Base-by-base conservation (phyloP, 2,888 invertebrate species). In the Drosophila tanythrix region DNA sequence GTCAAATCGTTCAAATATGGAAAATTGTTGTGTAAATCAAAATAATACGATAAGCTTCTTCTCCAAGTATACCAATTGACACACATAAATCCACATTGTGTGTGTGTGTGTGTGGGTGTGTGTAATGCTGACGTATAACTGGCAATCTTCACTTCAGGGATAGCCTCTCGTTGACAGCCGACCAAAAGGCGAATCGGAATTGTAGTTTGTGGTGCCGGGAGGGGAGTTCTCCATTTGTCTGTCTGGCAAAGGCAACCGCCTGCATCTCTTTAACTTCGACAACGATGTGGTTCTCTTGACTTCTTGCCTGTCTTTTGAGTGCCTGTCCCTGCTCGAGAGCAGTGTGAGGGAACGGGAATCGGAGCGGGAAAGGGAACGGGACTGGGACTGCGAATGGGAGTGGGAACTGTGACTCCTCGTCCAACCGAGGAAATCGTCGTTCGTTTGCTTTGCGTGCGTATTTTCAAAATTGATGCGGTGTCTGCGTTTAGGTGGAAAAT, bases 381-480 rank as follows among this genome's bases (percentile, higher is more conserved):
- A 46, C 43, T 13, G 7, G 3, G 46, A n/a, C 18, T 46, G 31
- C 18, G 13, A 46, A 35, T 53, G 57, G 36, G 31, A 36, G n/a
- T 50, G 58, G 15, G 15, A 31, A 50, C 31, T 31, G 60, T 50
- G 67, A 50, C 62, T 70, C 71, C 67, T 74, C 76, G 87, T 87
- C 79, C 82, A 89, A 88, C 83, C 87, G 88, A 90, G 88, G 89
- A 90, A 92, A 88, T 91, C 92, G 90, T 83, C 90, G 83, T 84
- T 88, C 88, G 89, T 84, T 66, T 67, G 82, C 76, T 81, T 69
- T 63, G 70, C 82, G 78, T 77, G 83, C 72, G 88, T 82, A 87
- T 87, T 89, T 85, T 80, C 77, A 90, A 79, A 91, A 91, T 91
- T 85, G 92, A 92, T 91, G 91, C 85, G 90, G 85, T 91, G 90